A percentile compares a stretch with the other conserved stretches of the same genome.
Conservation (phyloP, 2,888 invertebrate species). For the Ormyrus nitidulus region DNA sequence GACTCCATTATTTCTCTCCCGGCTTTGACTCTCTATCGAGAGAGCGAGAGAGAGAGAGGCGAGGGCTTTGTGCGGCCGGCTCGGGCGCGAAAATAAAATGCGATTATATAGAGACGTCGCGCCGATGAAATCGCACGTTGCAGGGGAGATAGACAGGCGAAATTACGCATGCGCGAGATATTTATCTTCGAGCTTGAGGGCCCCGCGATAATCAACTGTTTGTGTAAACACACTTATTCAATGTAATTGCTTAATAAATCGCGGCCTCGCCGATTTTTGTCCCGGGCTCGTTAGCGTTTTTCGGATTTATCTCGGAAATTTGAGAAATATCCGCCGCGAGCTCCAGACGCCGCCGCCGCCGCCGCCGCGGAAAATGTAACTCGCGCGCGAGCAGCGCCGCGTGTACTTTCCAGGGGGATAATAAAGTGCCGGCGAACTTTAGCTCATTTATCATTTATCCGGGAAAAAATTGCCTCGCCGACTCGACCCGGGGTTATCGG, state of each 20-base stretch:
- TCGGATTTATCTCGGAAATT: slow-evolving; percentile 28
- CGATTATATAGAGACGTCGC: slow-evolving; percentile 22
- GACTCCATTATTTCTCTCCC: slow-evolving; percentile 43
- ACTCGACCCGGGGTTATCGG: slow-evolving; percentile 15
- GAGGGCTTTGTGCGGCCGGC: not conserved
- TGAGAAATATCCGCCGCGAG: slow-evolving; percentile 42
- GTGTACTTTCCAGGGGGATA: not conserved
- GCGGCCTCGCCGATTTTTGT: slow-evolving; percentile 37
- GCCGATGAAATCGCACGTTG: slow-evolving; percentile 24
- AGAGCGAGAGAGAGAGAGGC: not conserved
- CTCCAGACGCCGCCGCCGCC: not conserved
- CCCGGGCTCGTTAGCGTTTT: not conserved
- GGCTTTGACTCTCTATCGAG: slow-evolving; percentile 26
- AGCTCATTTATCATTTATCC: slow-evolving; percentile 48
- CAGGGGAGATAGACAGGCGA: not conserved
- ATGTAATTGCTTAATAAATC: slow-evolving; percentile 56
- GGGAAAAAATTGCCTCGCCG: slow-evolving; percentile 10
- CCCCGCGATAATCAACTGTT: slow-evolving; percentile 43
- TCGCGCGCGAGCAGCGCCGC: not conserved
- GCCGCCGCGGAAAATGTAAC: slow-evolving; percentile 16
- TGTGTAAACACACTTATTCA: slow-evolving; percentile 54
- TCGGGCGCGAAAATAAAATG: slow-evolving; percentile 15
- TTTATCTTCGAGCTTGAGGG: slow-evolving; percentile 23
- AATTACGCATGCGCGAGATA: slow-evolving; percentile 36
- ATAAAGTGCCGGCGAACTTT: slow-evolving; percentile 42